These are phyloP conservation scores for Myathropa florea DNA, from an alignment of 2,888 invertebrate genomes.

Conservation along the genomic window DNA sequence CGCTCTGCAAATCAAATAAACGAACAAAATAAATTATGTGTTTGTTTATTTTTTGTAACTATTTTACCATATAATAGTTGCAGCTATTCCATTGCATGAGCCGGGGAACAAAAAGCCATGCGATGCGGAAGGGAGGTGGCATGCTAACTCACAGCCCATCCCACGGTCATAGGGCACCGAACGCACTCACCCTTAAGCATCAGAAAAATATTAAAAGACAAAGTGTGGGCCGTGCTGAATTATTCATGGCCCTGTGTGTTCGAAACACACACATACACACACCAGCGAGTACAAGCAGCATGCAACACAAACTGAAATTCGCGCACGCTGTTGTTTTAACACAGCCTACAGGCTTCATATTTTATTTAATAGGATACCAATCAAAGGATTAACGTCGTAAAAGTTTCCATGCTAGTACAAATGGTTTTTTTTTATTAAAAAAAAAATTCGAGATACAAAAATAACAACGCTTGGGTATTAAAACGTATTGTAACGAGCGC, in stretches of 20 bases:
- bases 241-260: conserved; percentile 9
- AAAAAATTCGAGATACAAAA: background rate
- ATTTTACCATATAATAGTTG: conserved; percentile 12
- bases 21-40: conserved; percentile 45
- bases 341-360: conserved; percentile 27
- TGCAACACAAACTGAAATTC: background rate
- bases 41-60: conserved; percentile 15
- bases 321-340: conserved; percentile 6
- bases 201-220: conserved; percentile 31
- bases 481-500: conserved; percentile 33
- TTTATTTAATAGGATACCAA: conserved; percentile 55
- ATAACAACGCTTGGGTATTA: conserved; percentile 4
- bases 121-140: background rate
- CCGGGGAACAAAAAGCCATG: background rate
- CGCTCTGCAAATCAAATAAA: conserved; percentile 31
- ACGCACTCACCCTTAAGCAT: background rate
- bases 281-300: background rate
- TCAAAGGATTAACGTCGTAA: conserved; percentile 52
- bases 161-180: background rate
- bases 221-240: conserved; percentile 18
- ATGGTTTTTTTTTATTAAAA: conserved; percentile 6
- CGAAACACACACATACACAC: background rate
- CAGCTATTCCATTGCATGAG: conserved; percentile 20
- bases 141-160: background rate
- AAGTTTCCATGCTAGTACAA: conserved; percentile 33